phyloP scores from a whole-genome alignment of 2,888 invertebrate species.

The Fragum fragum region DNA sequence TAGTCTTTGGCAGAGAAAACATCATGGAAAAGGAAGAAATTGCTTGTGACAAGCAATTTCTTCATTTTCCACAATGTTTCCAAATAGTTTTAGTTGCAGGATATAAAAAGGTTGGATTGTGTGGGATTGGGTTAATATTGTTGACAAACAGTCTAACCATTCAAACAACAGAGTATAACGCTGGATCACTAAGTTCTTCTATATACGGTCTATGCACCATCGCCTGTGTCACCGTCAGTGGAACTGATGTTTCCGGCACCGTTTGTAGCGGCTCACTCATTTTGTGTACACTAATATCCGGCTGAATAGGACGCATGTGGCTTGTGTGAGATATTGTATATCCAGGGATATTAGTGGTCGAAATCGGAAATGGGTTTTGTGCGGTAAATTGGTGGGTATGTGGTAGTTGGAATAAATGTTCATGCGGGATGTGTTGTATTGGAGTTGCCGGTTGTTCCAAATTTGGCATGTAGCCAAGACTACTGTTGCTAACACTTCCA shows the following conservation, averaged over 20 bases:
- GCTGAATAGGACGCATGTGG: conserved; percentile 50
- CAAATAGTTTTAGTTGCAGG: not conserved
- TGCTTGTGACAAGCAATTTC: conserved; percentile 9
- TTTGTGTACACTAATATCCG: conserved; percentile 40
- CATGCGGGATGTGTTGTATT: conserved; percentile 26
- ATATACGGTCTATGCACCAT: conserved; percentile 72
- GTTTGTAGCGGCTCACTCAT: conserved; percentile 28
- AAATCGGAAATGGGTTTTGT: conserved; percentile 6
- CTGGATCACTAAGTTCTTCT: conserved; percentile 65
- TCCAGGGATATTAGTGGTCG: conserved; percentile 43
- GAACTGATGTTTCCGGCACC: conserved; percentile 33
- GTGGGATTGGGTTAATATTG: too few species aligned
- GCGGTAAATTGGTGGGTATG: conserved; percentile 25
- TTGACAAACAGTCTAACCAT: too few species aligned
- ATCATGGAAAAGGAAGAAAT: conserved; percentile 16
- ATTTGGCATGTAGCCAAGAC: conserved; percentile 42
- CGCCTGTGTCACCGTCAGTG: conserved; percentile 67
- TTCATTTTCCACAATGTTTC: conserved; percentile 5
- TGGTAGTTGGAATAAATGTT: conserved; percentile 37
- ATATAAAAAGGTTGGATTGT: too few species aligned
- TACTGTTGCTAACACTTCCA: conserved; percentile 53
- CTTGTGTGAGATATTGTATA: conserved; percentile 49
- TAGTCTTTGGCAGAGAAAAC: too few species aligned
- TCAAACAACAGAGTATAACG: conserved; percentile 70
- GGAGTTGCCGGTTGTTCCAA: conserved; percentile 29